Evolutionary conservation across 53 echinoderm and acorn worm genomes (phyloP).

Genomic region (Mesocentrotus franciscanus): DNA sequence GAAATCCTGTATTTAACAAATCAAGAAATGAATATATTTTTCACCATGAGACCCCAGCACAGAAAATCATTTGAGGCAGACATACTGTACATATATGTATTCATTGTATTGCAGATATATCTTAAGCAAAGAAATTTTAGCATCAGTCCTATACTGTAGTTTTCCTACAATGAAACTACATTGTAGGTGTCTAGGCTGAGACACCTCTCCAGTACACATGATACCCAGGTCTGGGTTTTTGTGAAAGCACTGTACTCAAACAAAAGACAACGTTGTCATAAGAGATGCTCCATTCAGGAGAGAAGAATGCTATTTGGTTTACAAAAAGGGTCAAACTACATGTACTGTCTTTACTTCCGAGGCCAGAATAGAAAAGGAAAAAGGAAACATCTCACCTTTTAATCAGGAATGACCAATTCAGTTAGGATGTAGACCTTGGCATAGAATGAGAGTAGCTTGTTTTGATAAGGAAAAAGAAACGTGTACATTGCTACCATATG

Average conservation of each 20-base stretch:
- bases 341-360: neutral
- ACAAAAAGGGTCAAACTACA: neutral
- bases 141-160: neutral
- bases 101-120: neutral
- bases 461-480: neutral
- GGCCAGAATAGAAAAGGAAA: neutral
- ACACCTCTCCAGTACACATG: neutral
- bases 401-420: neutral
- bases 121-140: neutral
- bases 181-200: neutral
- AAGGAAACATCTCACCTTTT: neutral
- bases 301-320: neutral
- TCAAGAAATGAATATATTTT: neutral
- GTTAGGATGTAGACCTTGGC: neutral
- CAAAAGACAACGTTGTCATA: neutral
- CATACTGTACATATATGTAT: neutral
- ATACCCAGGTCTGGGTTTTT: neutral
- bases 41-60: neutral
- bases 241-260: constrained; percentile 3
- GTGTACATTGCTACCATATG: neutral
- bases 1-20: neutral
- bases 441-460: neutral
- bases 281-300: neutral
- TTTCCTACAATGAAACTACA: neutral
- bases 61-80: neutral